Base-by-base conservation (phyloP, 1,140 invertebrate species). In the Drosophila mojavensis region DNA sequence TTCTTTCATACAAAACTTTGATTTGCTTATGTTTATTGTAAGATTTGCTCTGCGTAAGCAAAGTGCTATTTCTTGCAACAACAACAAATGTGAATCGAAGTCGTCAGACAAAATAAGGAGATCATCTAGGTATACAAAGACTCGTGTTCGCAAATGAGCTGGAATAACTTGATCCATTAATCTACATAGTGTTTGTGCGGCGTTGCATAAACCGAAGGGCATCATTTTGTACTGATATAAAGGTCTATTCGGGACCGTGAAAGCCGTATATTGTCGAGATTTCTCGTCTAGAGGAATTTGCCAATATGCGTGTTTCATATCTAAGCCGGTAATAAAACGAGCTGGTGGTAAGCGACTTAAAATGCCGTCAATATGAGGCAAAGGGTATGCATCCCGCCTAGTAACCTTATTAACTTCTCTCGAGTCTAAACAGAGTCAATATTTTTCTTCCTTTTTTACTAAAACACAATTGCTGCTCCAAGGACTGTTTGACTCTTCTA, bases 71-170 rank as follows among this genome's bases (percentile, higher is more conserved):
- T 67, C 53, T 30, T 90, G 84, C 6, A 30, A 1, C 6, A 30
- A 30, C 6, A 30, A 30, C 5, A 30, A 6, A 5, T 13, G 15
- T 2, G 43, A 47, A 17, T 9, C 15, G 3, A 47, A 47, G 7
- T 9, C 43, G 1, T 47, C 15, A 5, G 94, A 72, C 0, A 94
- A 70, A 2, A 50, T 7, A 5, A 45, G 3, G 1, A 94, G 83
- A 61, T 95, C 94, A 75, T 94, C 94, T 0, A 94, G 36, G 60
- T 70, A 74, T 1, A 69, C 53, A 41, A 75, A 75, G 9, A 69
- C 59, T 39, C 39, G 24, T 1, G 54, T 64, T 10, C 43, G 48
- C 10, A 75, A 47, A 15, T 69, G 48, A 5, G 56, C 30, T 3
- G 60, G 73, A 11, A 75, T 64, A 11, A 60, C 54, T 20, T 17